Conservation (phyloP, 2,888 invertebrate species). For the Gastracanthus pulcherrimus region DNA sequence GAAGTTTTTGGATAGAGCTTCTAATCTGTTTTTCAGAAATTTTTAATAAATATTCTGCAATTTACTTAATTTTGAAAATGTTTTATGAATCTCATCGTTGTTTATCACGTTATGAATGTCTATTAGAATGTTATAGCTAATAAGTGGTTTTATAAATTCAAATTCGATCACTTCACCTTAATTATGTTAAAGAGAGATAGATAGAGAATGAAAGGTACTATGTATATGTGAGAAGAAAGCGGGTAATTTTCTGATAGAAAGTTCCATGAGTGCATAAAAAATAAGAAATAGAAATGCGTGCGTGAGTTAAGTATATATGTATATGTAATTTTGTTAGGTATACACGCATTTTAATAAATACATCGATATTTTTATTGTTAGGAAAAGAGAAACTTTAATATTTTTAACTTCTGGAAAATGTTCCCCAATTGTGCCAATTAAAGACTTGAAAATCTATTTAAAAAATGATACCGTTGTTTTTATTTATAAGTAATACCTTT, state of each 20-base stretch:
- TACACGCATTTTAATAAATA: slow-evolving; percentile 54
- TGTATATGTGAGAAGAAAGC: neutral
- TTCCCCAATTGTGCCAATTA: slow-evolving; percentile 75
- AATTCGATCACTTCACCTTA: slow-evolving; percentile 46
- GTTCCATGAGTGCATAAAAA: slow-evolving; percentile 30
- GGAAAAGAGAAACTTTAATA: slow-evolving; percentile 66
- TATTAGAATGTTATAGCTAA: slow-evolving; percentile 2
- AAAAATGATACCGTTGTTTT: slow-evolving; percentile 38
- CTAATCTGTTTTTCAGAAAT: neutral
- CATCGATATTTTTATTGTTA: slow-evolving; percentile 59
- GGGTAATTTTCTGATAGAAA: slow-evolving; percentile 12
- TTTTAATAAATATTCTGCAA: neutral
- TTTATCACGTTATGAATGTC: neutral
- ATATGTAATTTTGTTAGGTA: slow-evolving; percentile 54
- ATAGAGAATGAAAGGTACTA: slow-evolving; percentile 10
- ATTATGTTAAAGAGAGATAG: slow-evolving; percentile 1
- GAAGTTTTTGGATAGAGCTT: neutral
- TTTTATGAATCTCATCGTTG: neutral
- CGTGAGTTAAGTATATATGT: slow-evolving; percentile 42
- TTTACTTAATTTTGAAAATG: neutral
- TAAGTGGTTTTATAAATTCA: neutral
- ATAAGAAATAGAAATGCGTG: slow-evolving; percentile 39
- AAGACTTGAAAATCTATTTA: slow-evolving; percentile 64
- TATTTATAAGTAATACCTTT: slow-evolving; percentile 1
- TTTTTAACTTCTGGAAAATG: slow-evolving; percentile 71